Evolutionary conservation across 2,113 vertebrate genomes (phyloP), one percentile per base, ranked within the genome.

Genomic region (Pomatostomus ruficeps): DNA sequence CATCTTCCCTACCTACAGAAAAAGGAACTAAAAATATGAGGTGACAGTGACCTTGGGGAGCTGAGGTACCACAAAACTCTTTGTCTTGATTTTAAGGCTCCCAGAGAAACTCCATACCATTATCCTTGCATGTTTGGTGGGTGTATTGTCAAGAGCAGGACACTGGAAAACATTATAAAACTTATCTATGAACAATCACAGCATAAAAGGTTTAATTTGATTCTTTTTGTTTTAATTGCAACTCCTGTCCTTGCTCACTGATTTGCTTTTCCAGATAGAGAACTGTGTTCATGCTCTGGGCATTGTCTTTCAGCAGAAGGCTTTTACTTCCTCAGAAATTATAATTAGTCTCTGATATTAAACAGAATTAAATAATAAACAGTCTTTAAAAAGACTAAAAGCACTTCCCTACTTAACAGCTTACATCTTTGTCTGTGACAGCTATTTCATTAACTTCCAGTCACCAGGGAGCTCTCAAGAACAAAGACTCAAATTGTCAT

Each of bases 391-490:
- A 96, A 62, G 43, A 94, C 55, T 71, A 81, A 84, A 75, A 91
- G 52, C 35, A 77, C 52, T 84, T 59, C 91, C 38, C 35, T 86
- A 45, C 61, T 75, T 68, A 82, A 70, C 65, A 86, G 88, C 68
- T 91, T 63, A 74, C 49, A 75, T 85, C 84, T 93, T 80, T 84
- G 72, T 43, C 75, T 91, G 73, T 78, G 70, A 72, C 46, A 88
- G 74, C 61, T 85, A 95, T 88, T 94, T 95, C 70, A 87, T 93
- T 94, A 93, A 87, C 54, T 88, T 80, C 51, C 62, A 65, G 58
- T 70, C 91, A 94, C 49, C 33, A 70, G 84, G 93, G 93, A 92
- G 54, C 66, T 85, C 77, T 95, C 73, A 85, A 85, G 84, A 93
- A 77, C 58, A 96, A 88, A 86, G 57, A 76, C 49, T 84, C 42